Conservation (phyloP, 1,140 invertebrate genomes). For the Formica selysi region DNA sequence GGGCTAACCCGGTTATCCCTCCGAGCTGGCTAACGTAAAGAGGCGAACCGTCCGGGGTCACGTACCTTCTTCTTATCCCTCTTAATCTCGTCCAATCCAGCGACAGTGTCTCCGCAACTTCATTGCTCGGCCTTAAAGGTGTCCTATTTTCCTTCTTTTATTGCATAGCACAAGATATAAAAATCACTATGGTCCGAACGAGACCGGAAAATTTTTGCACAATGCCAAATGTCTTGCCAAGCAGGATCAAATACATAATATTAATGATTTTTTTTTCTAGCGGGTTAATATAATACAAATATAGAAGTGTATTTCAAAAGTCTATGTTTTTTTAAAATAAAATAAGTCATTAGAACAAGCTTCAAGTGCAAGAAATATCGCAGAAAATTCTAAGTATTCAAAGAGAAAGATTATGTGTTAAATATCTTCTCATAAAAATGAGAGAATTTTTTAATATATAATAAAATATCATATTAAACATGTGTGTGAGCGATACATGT, state of each 20-base stretch:
- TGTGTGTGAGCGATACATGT: neutral
- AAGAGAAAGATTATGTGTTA: neutral
- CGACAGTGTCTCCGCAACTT: slow-evolving; percentile 62
- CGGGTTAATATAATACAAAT: no score
- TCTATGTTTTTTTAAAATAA: neutral
- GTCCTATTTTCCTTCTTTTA: slow-evolving; percentile 15
- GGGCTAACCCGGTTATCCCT: slow-evolving; percentile 84
- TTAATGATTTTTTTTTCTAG: no score
- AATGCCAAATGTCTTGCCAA: no score
- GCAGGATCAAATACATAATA: no score
- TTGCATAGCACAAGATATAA: neutral
- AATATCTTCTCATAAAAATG: neutral
- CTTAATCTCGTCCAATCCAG: slow-evolving; percentile 81
- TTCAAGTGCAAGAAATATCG: neutral
- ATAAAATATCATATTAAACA: neutral
- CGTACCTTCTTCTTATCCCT: slow-evolving; percentile 82
- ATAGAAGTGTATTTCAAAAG: no score
- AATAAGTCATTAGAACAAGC: neutral
- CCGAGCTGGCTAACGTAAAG: slow-evolving; percentile 80
- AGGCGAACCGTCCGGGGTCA: slow-evolving; percentile 80
- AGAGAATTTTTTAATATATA: neutral
- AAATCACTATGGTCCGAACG: neutral
- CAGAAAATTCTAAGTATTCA: neutral
- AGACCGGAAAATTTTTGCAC: neutral
- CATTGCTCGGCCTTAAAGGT: slow-evolving; percentile 41